phyloP scores from a whole-genome alignment of 1,140 invertebrate species.

The Melanaphis sacchari region DNA sequence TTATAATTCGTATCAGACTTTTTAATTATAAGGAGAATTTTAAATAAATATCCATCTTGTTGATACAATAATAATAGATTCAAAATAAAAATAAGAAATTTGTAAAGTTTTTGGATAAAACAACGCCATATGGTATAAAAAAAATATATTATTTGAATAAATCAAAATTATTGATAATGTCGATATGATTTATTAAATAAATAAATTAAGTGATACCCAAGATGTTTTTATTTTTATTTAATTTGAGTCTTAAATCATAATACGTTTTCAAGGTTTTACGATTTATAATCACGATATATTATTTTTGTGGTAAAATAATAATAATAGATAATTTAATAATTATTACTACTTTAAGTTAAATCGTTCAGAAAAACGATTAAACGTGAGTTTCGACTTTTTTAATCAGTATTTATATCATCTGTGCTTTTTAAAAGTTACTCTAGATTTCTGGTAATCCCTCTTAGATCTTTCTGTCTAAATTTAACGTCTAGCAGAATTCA shows the following conservation, averaged over 20 bases:
- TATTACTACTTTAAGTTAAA: not conserved
- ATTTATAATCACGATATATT: not conserved
- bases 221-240: not conserved
- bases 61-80: not conserved
- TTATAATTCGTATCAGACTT: not conserved
- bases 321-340: not conserved
- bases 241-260: not conserved
- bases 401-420: not conserved
- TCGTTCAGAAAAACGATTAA: not conserved
- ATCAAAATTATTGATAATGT: not conserved
- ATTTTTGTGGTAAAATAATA: not conserved
- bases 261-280: not conserved
- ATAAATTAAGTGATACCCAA: too few species aligned
- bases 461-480: too few species aligned
- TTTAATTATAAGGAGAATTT: not conserved
- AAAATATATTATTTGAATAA: not conserved
- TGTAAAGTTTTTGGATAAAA: not conserved
- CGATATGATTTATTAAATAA: not conserved
- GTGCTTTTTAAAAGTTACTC: not conserved
- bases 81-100: not conserved
- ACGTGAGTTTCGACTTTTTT: not conserved
- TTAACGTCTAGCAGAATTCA: not conserved
- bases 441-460: slow-evolving; percentile 10
- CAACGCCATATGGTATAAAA: not conserved
- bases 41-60: not conserved